A percentile compares a stretch with the other conserved stretches of the same genome.
phyloP scores from a whole-genome alignment of 2,113 vertebrate species.

The Ondatra zibethicus region DNA sequence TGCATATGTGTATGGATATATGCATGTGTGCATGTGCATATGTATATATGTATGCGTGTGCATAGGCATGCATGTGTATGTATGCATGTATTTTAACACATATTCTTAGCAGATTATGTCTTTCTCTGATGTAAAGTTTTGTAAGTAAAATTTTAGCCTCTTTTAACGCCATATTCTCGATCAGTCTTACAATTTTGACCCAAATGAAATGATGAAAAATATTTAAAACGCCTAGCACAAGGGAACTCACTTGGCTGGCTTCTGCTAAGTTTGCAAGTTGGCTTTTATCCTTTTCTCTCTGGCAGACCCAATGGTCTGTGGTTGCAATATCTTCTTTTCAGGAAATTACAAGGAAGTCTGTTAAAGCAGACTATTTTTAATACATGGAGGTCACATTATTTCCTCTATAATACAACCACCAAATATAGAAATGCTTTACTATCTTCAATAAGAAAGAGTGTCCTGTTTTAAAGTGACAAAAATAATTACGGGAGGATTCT shows the following conservation, averaged over 20 bases:
- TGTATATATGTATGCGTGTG: not conserved
- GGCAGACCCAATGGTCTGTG: not conserved
- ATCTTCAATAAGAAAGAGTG: not conserved
- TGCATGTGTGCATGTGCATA: not conserved
- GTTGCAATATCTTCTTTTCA: not conserved
- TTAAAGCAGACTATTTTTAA: constrained; percentile 12
- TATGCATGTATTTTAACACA: not conserved
- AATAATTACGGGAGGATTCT: not conserved
- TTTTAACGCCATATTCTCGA: not conserved
- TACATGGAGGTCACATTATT: not conserved
- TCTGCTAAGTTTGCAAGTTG: not conserved
- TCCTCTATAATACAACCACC: not conserved
- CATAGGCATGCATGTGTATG: no score
- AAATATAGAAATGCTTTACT: not conserved
- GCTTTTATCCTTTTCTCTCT: not conserved
- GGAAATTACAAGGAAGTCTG: constrained; percentile 15
- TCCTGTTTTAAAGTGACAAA: not conserved
- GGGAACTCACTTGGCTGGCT: not conserved
- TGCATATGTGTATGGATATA: not conserved
- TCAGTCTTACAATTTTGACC: not conserved
- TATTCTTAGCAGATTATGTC: not conserved
- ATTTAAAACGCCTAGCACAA: not conserved
- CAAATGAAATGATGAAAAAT: not conserved
- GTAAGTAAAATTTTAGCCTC: not conserved
- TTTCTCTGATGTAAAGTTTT: not conserved